Evolutionary conservation across 2,888 invertebrate species (phyloP), one percentile per base, ranked within the genome.

Genomic region (Erpobdella octoculata): DNA sequence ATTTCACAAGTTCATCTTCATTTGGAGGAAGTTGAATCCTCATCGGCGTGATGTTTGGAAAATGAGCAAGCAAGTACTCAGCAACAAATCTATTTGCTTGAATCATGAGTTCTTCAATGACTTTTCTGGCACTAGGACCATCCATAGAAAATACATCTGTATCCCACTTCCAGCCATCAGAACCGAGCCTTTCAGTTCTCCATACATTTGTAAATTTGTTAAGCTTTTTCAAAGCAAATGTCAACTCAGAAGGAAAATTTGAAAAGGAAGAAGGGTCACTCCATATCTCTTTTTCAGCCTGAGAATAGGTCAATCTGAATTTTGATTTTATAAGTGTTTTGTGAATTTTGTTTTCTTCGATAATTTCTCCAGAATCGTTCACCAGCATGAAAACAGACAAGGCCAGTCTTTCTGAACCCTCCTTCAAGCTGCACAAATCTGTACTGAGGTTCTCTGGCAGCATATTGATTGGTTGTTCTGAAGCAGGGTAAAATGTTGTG

Each of bases 401-500:
- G 6, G 71, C 53, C 36, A 41, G 33, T 15, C 71, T 65, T 25
- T 66, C 21, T 21, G 81, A 79, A 72, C 81, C 81, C n/a, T 84
- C 82, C 74, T 82, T 82, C 69, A 85, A 77, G 76, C 84, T 84
- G 76, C 85, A 85, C 48, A 85, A 74, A 71, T 85, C 78, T 74
- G 86, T 86, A 83, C 93, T 93, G n/a, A 97, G 84, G 66, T 91
- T 87, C 77, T 89, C 86, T 0, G 96, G 96, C 75, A 97, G 85
- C 95, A 97, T 97, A 75, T 94, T 94, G 21, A 68, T 90, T 12
- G 71, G 67, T 1, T 91, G 86, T 85, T 73, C 72, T 9, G 8
- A 15, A 3, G 75, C 74, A 6, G 79, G 78, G 71, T 77, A 76
- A 33, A 78, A 74, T 0, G 80, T 76, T 0, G 93, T 94, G 1